These are phyloP conservation scores for Physocephala rufipes DNA, from an alignment of 2,888 invertebrate genomes.

Conservation along the genomic window DNA sequence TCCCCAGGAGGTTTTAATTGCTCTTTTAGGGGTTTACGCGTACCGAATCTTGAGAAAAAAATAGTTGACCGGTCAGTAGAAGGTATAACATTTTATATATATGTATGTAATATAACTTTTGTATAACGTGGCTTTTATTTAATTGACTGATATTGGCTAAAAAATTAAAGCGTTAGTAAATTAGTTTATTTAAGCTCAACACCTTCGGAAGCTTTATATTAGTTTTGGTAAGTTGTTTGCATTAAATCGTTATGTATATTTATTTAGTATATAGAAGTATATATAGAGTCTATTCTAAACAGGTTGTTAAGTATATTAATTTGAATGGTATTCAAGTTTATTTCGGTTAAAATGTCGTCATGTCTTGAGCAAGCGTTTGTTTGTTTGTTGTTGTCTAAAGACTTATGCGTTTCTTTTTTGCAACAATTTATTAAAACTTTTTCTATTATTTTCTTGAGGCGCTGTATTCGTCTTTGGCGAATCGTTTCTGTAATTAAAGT, in stretches of 20 bases:
- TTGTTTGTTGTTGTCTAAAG: not conserved
- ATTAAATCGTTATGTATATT: too few relatives aligned
- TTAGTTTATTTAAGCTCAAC: constrained; percentile 8
- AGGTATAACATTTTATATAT: too few relatives aligned
- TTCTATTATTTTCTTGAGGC: constrained; percentile 50
- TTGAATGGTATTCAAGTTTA: constrained; percentile 21
- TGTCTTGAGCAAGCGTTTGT: constrained; percentile 31
- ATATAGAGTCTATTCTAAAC: constrained; percentile 1
- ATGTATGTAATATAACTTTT: too few relatives aligned
- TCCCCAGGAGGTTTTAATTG: too few relatives aligned
- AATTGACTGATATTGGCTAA: not conserved
- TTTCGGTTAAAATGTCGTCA: constrained; percentile 31
- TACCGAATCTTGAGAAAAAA: too few relatives aligned
- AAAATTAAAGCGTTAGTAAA: constrained; percentile 22
- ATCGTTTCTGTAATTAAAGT: constrained; percentile 68
- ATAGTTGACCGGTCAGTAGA: too few relatives aligned
- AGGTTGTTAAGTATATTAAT: not conserved
- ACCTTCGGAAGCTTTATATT: not conserved
- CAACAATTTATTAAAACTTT: constrained; percentile 33
- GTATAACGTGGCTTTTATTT: too few relatives aligned
- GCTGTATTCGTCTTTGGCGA: constrained; percentile 64
- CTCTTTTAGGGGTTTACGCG: too few relatives aligned
- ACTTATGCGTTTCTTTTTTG: not conserved
- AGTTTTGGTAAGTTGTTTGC: not conserved
- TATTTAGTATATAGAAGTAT: not conserved